These are phyloP conservation scores for Harpalus rufipes DNA, from an alignment of 2,888 invertebrate genomes.

Conservation along the genomic window DNA sequence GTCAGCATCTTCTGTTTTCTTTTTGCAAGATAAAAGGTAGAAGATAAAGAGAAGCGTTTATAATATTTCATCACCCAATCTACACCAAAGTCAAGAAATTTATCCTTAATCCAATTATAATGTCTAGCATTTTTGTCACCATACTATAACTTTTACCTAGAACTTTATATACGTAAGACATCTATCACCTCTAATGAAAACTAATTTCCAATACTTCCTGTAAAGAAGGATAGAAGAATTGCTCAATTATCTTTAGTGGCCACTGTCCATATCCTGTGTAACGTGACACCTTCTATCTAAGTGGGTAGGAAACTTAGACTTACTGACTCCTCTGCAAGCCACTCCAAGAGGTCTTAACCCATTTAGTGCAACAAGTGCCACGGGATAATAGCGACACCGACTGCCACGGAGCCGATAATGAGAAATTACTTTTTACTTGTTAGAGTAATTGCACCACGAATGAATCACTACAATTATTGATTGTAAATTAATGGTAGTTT, in stretches of 20 bases:
- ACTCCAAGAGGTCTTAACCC: constrained; percentile 34
- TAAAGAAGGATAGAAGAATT: constrained; percentile 20
- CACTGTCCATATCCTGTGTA: constrained; percentile 16
- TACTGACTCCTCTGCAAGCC: background rate
- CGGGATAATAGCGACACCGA: constrained; percentile 21
- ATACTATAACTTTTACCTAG: background rate
- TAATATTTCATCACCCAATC: too few relatives aligned
- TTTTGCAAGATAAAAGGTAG: too few relatives aligned
- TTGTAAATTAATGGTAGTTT: background rate
- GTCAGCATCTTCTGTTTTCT: too few relatives aligned
- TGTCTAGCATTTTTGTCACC: background rate
- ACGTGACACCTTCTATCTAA: constrained; percentile 26
- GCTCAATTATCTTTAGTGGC: constrained; percentile 38
- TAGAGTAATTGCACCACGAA: constrained; percentile 8
- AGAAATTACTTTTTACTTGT: constrained; percentile 9
- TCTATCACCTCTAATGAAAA: constrained; percentile 25
- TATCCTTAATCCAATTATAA: too few relatives aligned
- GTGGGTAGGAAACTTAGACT: background rate
- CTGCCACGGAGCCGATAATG: background rate
- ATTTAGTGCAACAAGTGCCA: constrained; percentile 30
- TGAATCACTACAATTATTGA: constrained; percentile 23
- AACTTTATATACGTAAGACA: background rate
- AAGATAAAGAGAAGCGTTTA: too few relatives aligned
- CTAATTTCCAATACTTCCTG: background rate
- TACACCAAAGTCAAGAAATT: too few relatives aligned